phyloP scores from a whole-genome alignment of 2,888 invertebrate species.

The Sclerodermus sp. region DNA sequence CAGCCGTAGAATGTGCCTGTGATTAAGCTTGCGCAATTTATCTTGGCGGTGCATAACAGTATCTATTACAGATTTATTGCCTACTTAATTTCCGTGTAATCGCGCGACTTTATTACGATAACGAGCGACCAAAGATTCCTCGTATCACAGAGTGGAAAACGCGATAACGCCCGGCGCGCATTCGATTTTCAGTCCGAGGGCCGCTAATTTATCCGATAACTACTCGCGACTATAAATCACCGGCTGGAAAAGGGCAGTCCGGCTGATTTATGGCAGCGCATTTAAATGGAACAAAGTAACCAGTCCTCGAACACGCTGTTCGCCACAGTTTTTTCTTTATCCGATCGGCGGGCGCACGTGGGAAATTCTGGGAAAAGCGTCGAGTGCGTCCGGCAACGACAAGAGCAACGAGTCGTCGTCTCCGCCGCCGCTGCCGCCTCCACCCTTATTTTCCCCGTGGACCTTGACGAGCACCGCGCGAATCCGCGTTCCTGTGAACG shows the following conservation, averaged over 20 bases:
- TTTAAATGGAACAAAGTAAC: slow-evolving; percentile 27
- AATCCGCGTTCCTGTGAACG: too few relatives aligned
- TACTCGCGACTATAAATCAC: slow-evolving; percentile 24
- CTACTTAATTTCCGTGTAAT: neutral
- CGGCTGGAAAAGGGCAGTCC: slow-evolving; percentile 19
- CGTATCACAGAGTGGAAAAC: neutral
- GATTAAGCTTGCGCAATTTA: too few relatives aligned
- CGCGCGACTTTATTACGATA: neutral
- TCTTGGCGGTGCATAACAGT: neutral
- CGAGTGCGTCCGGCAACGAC: too few relatives aligned
- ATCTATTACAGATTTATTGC: neutral
- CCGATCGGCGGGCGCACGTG: neutral
- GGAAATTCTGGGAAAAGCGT: too few relatives aligned
- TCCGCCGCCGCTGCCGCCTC: neutral
- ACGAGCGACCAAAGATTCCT: neutral
- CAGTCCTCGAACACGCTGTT: slow-evolving; percentile 11
- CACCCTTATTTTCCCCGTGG: neutral
- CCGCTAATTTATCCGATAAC: slow-evolving; percentile 30
- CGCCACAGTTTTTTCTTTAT: neutral
- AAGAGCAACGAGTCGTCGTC: neutral
- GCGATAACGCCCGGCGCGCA: neutral
- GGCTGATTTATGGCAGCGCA: slow-evolving; percentile 27
- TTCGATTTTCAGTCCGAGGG: slow-evolving; percentile 5
- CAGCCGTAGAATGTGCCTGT: too few relatives aligned
- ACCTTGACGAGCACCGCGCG: neutral